Percentiles rank a stretch among this genome's conserved stretches.
Evolutionary conservation across 2,888 invertebrate genomes (phyloP).

Genomic region (Pediacus dermestoides): DNA sequence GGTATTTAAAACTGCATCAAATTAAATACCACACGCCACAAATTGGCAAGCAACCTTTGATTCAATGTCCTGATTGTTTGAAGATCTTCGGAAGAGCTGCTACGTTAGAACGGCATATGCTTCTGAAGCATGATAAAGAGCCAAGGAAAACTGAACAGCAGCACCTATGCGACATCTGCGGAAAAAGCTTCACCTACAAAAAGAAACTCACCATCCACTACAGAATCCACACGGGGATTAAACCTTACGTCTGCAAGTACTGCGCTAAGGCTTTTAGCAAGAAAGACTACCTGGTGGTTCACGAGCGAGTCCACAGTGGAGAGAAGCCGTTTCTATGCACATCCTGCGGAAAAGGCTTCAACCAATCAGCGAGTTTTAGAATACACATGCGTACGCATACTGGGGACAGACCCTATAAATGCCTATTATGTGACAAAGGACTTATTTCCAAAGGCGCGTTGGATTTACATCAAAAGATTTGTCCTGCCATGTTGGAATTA

Average conservation of each 20-base stretch:
- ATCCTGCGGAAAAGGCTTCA: constrained; percentile 59
- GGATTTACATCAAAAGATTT: constrained; percentile 41
- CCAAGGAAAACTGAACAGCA: constrained; percentile 28
- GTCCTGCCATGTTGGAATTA: too few relatives aligned
- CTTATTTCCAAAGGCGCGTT: constrained; percentile 47
- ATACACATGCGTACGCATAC: constrained; percentile 60
- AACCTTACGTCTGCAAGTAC: constrained; percentile 33
- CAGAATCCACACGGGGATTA: constrained; percentile 32
- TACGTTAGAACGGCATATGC: constrained; percentile 48
- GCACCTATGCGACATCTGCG: constrained; percentile 36
- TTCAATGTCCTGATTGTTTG: constrained; percentile 33
- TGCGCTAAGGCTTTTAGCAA: constrained; percentile 35
- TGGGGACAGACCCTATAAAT: constrained; percentile 56
- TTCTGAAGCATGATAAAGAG: constrained; percentile 30
- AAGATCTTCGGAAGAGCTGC: constrained; percentile 30
- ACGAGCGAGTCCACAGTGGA: constrained; percentile 59
- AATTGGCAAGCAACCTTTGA: constrained; percentile 42
- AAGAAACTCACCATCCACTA: constrained; percentile 30
- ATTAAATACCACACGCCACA: constrained; percentile 34
- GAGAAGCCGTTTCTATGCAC: constrained; percentile 60
- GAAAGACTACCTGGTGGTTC: constrained; percentile 51
- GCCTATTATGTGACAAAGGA: constrained; percentile 56
- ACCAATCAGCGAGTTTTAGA: constrained; percentile 57
- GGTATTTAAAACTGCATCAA: constrained; percentile 29
- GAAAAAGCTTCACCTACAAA: constrained; percentile 30